Conservation (phyloP, 2,888 invertebrate genomes). For the Meganola albula region DNA sequence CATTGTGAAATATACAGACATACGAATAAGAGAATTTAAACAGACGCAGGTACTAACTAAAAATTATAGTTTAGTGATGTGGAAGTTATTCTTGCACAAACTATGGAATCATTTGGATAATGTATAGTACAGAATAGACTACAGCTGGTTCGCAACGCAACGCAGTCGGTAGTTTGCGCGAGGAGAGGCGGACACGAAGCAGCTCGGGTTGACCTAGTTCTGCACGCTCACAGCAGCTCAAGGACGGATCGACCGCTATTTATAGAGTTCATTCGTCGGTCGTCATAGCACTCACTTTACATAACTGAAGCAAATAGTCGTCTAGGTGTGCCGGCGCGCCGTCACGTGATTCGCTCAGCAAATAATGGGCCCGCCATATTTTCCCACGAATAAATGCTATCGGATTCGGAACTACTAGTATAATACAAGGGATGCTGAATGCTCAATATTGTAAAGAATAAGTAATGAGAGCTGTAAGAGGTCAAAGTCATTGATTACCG, state of each 20-base stretch:
- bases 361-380: slow-evolving; percentile 37
- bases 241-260: slow-evolving; percentile 75
- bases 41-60: slow-evolving; percentile 1
- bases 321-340: slow-evolving; percentile 44
- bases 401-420: slow-evolving; percentile 44
- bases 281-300: slow-evolving; percentile 68
- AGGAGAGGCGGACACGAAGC: slow-evolving; percentile 47
- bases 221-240: slow-evolving; percentile 65
- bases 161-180: slow-evolving; percentile 37
- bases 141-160: slow-evolving; percentile 19
- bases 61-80: neutral
- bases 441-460: slow-evolving; percentile 27
- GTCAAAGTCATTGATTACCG: slow-evolving; percentile 43
- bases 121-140: no score
- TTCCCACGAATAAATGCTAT: slow-evolving; percentile 58
- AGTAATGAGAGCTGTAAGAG: slow-evolving; percentile 25
- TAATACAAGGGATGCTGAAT: slow-evolving; percentile 37
- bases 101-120: no score
- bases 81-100: no score
- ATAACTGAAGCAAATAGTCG: slow-evolving; percentile 58
- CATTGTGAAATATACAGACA: slow-evolving; percentile 6
- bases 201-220: slow-evolving; percentile 69
- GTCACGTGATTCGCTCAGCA: slow-evolving; percentile 44
- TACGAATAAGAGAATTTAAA: slow-evolving; percentile 6
- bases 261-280: slow-evolving; percentile 69